Evolutionary conservation across 2,888 invertebrate genomes (phyloP).

Genomic region (Drosophila neotestacea): DNA sequence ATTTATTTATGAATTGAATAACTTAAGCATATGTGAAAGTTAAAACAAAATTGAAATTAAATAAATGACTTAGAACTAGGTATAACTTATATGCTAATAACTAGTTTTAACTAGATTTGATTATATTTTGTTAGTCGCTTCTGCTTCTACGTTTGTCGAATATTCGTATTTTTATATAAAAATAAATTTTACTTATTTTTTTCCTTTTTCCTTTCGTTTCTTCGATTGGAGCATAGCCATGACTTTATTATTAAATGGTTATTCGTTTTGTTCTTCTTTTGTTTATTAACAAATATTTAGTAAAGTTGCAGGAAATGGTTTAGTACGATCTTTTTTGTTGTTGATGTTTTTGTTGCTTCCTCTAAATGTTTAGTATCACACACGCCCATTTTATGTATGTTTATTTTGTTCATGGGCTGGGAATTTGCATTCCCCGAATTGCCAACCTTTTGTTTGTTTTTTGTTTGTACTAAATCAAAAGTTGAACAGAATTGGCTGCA

Average conservation of each 20-base stretch:
- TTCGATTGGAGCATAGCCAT: conserved; percentile 30
- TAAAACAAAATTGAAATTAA: conserved; percentile 25
- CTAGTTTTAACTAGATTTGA: conserved; percentile 71
- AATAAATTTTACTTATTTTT: conserved; percentile 60
- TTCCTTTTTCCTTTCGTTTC: conserved; percentile 5
- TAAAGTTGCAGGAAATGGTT: conserved; percentile 46
- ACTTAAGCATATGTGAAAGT: conserved; percentile 26
- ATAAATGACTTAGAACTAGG: conserved; percentile 61
- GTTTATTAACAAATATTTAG: conserved; percentile 6
- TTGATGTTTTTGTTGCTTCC: conserved; percentile 61
- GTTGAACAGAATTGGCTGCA: conserved; percentile 28
- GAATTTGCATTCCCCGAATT: conserved; percentile 1
- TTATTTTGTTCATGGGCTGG: conserved; percentile 25
- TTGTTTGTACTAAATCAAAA: conserved; percentile 64
- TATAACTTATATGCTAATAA: conserved; percentile 55
- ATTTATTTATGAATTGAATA: conserved; percentile 52
- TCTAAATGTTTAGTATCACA: conserved; percentile 80
- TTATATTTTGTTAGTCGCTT: conserved; percentile 31
- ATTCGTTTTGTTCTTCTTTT: conserved; percentile 11
- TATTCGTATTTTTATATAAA: conserved; percentile 59
- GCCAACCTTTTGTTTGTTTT: conserved; percentile 34
- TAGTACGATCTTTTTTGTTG: conserved; percentile 43
- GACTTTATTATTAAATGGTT: conserved; percentile 19
- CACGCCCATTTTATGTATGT: conserved; percentile 59
- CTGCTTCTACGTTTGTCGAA: conserved; percentile 23